Base-by-base conservation (phyloP, 2,797 vertebrate species). In the Acanthiza pusilla region DNA sequence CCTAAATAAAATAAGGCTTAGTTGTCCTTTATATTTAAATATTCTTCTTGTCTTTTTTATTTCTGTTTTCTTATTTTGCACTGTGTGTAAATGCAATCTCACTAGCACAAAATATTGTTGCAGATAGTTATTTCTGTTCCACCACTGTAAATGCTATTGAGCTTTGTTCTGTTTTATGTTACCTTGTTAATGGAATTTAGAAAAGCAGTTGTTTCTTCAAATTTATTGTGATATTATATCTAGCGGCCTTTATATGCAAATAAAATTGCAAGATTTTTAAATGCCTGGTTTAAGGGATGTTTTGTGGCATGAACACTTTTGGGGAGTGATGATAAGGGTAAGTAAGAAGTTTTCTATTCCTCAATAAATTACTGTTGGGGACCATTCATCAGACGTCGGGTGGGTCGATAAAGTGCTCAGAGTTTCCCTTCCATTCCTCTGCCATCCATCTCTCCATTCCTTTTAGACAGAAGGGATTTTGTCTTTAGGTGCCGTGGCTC, bases 261-360 rank as follows among this genome's bases (percentile, higher is more conserved):
- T 99, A 99, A 99, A 99, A 99, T 99, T 99, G 99, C 99, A 99
- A 99, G 99, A 99, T 99, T 99, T 99, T 99, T 99, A 99, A 98
- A 98, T 98, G 97, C 6, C 84, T 92, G 79, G 81, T 92, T 79
- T 82, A 86, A 94, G 72, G 81, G 80, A 94, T 72, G 91, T 72
- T 70, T 91, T 70, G 58, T 75, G 72, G 23, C 65, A 12, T 66
- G 50, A 55, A 27, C 23, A 27, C 7, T 76, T 58, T n/a, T 53
- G 70, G 73, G 50, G 50, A 62, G 61, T 40, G 75, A 55, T 51
- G 75, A 66, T 86, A 66, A 84, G 36, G 93, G 76, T 83, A 81
- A 91, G 74, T n/a, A 93, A 82, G 58, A 55, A 90, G 63, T 95
- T 96, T 74, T 58, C n/a, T 62, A 13, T 94, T 94, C 93, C 93